Percentiles rank a stretch among this genome's conserved stretches.
Conservation (phyloP, 2,113 vertebrate genomes). For the Rhynchomys soricoides region DNA sequence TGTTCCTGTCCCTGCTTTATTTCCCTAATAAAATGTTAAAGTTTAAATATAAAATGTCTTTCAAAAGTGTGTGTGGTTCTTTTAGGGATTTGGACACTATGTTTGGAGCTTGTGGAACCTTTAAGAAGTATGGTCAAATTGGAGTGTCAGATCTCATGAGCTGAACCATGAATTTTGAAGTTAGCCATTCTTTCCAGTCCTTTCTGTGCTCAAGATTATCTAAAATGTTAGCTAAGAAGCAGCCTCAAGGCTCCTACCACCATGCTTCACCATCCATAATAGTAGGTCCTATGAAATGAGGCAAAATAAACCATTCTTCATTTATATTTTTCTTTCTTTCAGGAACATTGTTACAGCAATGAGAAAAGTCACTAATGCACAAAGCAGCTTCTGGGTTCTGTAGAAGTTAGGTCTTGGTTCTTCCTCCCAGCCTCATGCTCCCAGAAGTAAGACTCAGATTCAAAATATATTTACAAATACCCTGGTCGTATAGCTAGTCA, state of each 20-base stretch:
- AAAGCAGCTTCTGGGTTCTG: background rate
- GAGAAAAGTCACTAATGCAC: background rate
- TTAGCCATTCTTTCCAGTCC: background rate
- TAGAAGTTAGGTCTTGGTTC: too few species aligned
- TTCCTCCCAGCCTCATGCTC: too few species aligned
- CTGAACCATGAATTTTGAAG: background rate
- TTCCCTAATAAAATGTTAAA: background rate
- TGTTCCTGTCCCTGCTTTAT: background rate
- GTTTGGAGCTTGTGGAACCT: background rate
- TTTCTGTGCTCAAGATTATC: background rate
- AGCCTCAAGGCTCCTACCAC: background rate
- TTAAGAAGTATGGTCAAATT: background rate
- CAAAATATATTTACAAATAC: too few species aligned
- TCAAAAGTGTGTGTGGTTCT: background rate
- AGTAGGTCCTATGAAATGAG: background rate
- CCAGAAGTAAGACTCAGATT: too few species aligned
- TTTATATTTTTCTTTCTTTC: too few species aligned
- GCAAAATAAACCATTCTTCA: background rate
- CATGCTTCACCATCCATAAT: too few species aligned
- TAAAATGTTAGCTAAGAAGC: background rate
- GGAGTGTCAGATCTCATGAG: background rate
- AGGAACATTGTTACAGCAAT: background rate
- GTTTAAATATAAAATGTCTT: background rate
- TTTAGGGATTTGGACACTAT: background rate
- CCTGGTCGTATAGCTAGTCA: too few species aligned